Evolutionary conservation across 2,797 vertebrate genomes (phyloP), one percentile per base, ranked within the genome.

Genomic region (Margarornis squamiger): DNA sequence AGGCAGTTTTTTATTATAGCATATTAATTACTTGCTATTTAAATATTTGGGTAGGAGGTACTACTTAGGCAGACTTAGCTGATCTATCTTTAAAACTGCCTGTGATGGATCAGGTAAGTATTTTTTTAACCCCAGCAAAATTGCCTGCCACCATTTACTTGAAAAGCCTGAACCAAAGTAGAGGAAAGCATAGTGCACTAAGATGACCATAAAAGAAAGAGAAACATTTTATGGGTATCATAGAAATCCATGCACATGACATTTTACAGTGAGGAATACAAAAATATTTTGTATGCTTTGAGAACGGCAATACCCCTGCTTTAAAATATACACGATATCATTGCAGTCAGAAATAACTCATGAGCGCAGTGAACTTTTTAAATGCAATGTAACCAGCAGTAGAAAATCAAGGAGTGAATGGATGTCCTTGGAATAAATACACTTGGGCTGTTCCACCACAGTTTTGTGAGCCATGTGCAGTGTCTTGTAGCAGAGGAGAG

Each of bases 21-120:
- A 34, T 76, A 63, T 94, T 90, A 89, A 82, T 9, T 4, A 55
- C 67, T 76, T 91, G 29, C 81, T 92, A 85, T 92, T 92, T 91
- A 79, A 85, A 87, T 87, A 62, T 87, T 83, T 62, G 10, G 32
- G 39, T 30, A 14, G 65, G 72, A 38, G 27, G 66, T 38, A 39
- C 38, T 72, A 36, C 46, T 84, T 90, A 84, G 15, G 65, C 66
- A 90, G 65, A 63, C 55, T 78, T 79, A 85, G 49, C n/a, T 92
- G 46, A 62, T 93, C 63, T 75, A 30, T 66, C 46, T 77, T 90
- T 85, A 43, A 84, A 67, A 67, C 34, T 86, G 38, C 27, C 36
- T 59, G 32, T 74, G 39, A 82, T 7, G 12, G 52, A 85, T 91
- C 58, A 87, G 62, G 67, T 91, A 85, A 72, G 38, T 59, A 20